Evolutionary conservation across 2,797 vertebrate species (phyloP), one percentile per base, ranked within the genome.

Genomic region (Mormyrops boulengeri): DNA sequence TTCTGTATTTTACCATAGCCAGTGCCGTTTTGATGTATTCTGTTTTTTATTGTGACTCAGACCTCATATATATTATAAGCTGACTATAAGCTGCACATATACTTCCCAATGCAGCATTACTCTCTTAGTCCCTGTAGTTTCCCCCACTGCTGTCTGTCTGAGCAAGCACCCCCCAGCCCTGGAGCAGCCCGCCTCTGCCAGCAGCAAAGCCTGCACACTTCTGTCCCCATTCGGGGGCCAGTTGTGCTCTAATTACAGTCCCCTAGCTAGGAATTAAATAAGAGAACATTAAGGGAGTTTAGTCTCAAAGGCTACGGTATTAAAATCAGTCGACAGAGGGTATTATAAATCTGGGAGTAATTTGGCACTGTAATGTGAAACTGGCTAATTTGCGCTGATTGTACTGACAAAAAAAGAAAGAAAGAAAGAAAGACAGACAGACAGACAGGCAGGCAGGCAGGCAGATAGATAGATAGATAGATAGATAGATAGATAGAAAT

Each of bases 241-340:
- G 90, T 91, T 91, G 89, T 89, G 89, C 86, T 90, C 57, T 90
- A 89, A 60, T n/a, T 41, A 84, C 52, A 47, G 73, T 84, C 12
- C 44, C 85, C 17, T 87, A 53, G 88, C 86, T 88, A 85, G 77
- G 90, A 93, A 90, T 92, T 89, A 91, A 90, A 90, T 88, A 88
- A 84, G 88, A 88, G 55, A 90, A 69, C 88, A 55, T 53, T 88
- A 69, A 84, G 88, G 87, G 57, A 90, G 87, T 87, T 34, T 19
- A 85, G 66, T 66, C 87, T 92, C 89, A 92, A 91, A 91, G 88
- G 91, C 90, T 89, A 91, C 91, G 82, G 89, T 91, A 91, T 91
- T 93, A 90, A 91, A 90, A 89, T 87, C 90, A 82, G 88, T 88
- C 91, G 90, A 84, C 89, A 91, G 87, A 91, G 89, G 88, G 87